Evolutionary conservation across 2,888 invertebrate genomes (phyloP).

Genomic region (Hyposoter didymator): DNA sequence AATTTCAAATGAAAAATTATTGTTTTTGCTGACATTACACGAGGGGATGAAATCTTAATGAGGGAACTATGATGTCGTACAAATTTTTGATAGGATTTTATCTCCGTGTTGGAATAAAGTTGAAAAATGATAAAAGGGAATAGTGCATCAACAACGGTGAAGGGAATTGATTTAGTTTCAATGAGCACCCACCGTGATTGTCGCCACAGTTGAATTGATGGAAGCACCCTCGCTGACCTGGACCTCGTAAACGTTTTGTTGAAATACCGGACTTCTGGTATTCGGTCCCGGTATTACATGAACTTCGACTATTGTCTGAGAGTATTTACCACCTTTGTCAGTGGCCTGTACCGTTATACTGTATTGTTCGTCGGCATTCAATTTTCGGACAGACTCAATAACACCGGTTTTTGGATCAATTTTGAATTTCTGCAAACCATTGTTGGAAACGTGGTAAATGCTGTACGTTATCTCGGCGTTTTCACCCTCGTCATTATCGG

Average conservation of each 20-base stretch:
- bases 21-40: too few relatives aligned
- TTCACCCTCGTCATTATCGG: conserved; percentile 94
- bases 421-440: conserved; percentile 93
- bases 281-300: conserved; percentile 93
- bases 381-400: conserved; percentile 91
- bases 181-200: conserved; percentile 87
- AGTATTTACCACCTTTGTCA: conserved; percentile 91
- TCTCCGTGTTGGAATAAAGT: not conserved
- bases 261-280: conserved; percentile 92
- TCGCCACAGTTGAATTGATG: conserved; percentile 93
- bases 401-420: conserved; percentile 92
- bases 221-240: conserved; percentile 96
- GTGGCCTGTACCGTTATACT: conserved; percentile 94
- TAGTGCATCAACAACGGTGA: not conserved
- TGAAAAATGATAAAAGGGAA: not conserved
- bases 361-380: conserved; percentile 95
- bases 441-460: conserved; percentile 96
- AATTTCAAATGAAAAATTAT: too few relatives aligned
- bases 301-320: conserved; percentile 94
- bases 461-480: conserved; percentile 93
- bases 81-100: too few relatives aligned
- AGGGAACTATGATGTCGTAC: too few relatives aligned
- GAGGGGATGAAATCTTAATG: too few relatives aligned
- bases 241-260: conserved; percentile 93
- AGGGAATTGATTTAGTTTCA: too few relatives aligned